Evolutionary conservation across 2,113 vertebrate species (phyloP), one percentile per base, ranked within the genome.

Genomic region (Ailuropoda melanoleuca): DNA sequence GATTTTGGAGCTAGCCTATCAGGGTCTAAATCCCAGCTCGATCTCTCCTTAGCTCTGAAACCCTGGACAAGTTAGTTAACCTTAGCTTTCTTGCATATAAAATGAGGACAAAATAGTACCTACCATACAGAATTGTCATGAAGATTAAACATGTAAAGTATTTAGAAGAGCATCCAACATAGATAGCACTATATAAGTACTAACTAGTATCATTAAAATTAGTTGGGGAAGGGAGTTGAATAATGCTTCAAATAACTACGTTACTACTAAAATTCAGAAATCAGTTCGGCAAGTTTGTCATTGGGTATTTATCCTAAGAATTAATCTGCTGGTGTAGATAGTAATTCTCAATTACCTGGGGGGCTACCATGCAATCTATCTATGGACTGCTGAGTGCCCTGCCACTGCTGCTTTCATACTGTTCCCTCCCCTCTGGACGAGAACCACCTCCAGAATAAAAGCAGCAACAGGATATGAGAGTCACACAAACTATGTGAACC

Each of bases 31-130:
- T 39, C 26, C 19, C 50, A 90, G 62, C 23, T 37, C 34, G 0
- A 77, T 60, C 21, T 94, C 68, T 55, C 68, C 50, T 87, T 62
- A 75, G 72, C n/a, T 92, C 8, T 88, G 7, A 83, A 77, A 86
- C 34, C 82, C 77, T 93, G 56, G 37, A 46, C 34, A 92, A 89
- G 26, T 68, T 70, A 85, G n/a, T 78, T 90, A 93, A 90, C 8
- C 29, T 88, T 66, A 60, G 56, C 87, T 90, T 87, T 85, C 39
- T 74, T 70, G 15, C 64, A 26, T 87, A 87, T 80, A 90, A 87
- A 87, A 86, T n/a, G 12, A 72, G 14, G 2, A 83, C 80, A 96
- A 96, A 97, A 92, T 14, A 93, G 13, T 70, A 88, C 72, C 96
- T 88, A 95, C 56, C 53, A 93, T 24, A 74, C 8, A 94, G 34